Conservation (phyloP, 1,140 invertebrate genomes). For the Phymorhynchus buccinoides region DNA sequence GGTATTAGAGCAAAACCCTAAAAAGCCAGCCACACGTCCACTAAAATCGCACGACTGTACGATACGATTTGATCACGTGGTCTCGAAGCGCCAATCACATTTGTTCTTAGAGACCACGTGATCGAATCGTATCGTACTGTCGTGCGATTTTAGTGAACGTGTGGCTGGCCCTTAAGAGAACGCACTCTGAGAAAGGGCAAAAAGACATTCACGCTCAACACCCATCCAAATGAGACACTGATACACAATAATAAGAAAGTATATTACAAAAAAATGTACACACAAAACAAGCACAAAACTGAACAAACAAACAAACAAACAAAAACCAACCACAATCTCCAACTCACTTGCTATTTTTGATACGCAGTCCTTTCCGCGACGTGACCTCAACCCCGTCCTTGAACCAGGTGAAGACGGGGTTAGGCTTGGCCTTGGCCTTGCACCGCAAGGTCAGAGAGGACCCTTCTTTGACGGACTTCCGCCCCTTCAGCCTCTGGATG, state of each 20-base stretch:
- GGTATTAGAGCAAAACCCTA: too few species aligned
- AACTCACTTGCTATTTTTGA: constrained; percentile 38
- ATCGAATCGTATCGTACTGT: too few species aligned
- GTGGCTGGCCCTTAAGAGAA: too few species aligned
- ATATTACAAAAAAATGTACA: neutral
- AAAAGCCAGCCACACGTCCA: too few species aligned
- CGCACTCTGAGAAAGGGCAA: neutral
- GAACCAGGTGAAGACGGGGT: constrained; percentile 28
- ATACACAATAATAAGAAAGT: neutral
- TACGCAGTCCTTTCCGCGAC: constrained; percentile 5
- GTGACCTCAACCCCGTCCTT: constrained; percentile 9
- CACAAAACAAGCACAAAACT: neutral
- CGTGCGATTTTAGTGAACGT: too few species aligned
- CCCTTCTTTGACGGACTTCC: constrained; percentile 35
- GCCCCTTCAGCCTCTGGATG: constrained; percentile 39
- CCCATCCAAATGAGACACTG: too few species aligned
- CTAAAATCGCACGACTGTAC: too few species aligned
- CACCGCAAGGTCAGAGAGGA: constrained; percentile 25
- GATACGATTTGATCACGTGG: too few species aligned
- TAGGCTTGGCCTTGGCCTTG: constrained; percentile 32
- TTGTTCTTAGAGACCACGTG: too few species aligned
- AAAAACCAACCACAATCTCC: neutral
- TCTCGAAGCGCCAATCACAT: too few species aligned
- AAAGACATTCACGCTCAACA: neutral
- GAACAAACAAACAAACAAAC: neutral